Conservation (phyloP, 2,888 invertebrate species). For the Drosophila merina region DNA sequence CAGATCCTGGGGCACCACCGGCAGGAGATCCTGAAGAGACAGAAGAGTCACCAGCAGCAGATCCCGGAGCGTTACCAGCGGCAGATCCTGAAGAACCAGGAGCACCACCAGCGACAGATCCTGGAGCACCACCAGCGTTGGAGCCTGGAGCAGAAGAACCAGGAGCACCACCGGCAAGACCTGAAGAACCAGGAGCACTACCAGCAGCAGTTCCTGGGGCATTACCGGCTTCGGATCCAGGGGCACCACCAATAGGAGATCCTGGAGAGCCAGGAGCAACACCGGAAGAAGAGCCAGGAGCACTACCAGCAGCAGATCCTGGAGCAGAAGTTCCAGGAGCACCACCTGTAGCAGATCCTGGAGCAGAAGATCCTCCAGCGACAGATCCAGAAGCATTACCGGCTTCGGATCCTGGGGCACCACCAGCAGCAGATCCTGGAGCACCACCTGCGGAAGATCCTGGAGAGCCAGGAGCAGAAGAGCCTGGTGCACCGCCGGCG, state of each 20-base stretch:
- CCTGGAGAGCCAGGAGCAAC: too few species aligned
- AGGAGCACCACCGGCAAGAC: too few species aligned
- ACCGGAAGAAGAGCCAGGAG: too few species aligned
- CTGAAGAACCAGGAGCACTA: not conserved
- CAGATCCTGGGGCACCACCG: slow-evolving; percentile 21
- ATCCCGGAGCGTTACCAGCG: slow-evolving; percentile 20
- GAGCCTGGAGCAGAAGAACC: too few species aligned
- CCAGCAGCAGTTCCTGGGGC: slow-evolving; percentile 13
- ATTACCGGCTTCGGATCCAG: not conserved
- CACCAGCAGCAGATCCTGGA: slow-evolving; percentile 11
- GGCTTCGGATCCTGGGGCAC: slow-evolving; percentile 25
- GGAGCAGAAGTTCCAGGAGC: slow-evolving; percentile 1
- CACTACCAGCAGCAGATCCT: not conserved
- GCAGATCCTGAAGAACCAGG: too few species aligned
- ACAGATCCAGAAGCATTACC: slow-evolving; percentile 11
- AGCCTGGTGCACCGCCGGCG: slow-evolving; percentile 18
- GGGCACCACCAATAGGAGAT: too few species aligned
- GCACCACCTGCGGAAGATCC: slow-evolving; percentile 15
- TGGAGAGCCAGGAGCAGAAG: not conserved
- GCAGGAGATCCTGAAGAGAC: slow-evolving; percentile 9
- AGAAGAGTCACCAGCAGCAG: slow-evolving; percentile 22
- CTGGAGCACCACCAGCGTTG: too few species aligned
- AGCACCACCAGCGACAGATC: too few species aligned
- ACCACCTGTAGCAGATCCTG: slow-evolving; percentile 33
- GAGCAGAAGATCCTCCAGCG: slow-evolving; percentile 13